Base-by-base conservation (phyloP, 2,888 invertebrate genomes). In the Brachypterus glaber region DNA sequence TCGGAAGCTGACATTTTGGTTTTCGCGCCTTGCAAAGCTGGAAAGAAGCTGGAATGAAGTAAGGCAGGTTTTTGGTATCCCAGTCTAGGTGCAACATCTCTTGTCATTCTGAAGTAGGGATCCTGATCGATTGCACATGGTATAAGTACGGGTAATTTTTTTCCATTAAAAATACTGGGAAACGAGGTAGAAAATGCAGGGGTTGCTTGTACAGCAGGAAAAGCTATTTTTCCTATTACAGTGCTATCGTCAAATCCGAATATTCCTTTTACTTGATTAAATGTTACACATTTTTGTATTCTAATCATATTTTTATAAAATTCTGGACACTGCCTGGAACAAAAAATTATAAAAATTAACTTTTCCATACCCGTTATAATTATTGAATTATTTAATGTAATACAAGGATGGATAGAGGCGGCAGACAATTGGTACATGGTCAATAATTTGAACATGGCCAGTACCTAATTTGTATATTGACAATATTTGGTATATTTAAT, bases 101-200 rank as follows among this genome's bases (percentile, higher is more conserved):
- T 76, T 0, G 93, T 86, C 96, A 99, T 95, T 18, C 98, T 77
- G 68, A 99, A 99, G 67, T 97, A 99, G 0, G 98, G 98, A 70
- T 99, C 98, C 74, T 98, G 98, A 71, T 99, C 98, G 49, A 98
- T 98, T 5, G 95, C 98, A 68, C 98, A 98, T 0, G 98, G 98
- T 46, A 98, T 93, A 2, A 93, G 71, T 56, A 85, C 85, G 3
- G 78, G 81, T 31, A 92, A 76, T 54, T 82, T 81, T 56, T 79
- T 77, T 34, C 76, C 71, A 1, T 77, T 81, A 63, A 97, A 97
- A 57, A 96, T 89, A 43, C 83, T 79, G 0, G 96, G 96, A 64
- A 93, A 92, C 7, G 87, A 82, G 2, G 83, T 82, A 0, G 88
- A 87, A 50, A 97, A 76, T 1, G 90, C 85, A 0, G 98, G 97